Evolutionary conservation across 1,140 invertebrate species (phyloP).

Genomic region (Medauroidea extradentata): DNA sequence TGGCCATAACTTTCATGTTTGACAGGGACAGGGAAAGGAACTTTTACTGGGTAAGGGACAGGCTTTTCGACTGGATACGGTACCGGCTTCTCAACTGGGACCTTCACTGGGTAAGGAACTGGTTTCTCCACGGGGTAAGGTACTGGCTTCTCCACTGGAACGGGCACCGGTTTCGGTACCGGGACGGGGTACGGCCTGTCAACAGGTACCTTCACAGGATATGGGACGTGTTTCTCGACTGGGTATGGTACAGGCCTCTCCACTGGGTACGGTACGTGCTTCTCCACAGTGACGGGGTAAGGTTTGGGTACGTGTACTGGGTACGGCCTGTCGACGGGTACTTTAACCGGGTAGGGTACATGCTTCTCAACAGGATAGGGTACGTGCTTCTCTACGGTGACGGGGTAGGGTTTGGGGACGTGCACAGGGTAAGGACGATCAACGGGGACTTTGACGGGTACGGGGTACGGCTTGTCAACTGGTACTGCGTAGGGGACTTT

Average conservation of each 20-base stretch:
- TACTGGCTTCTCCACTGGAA: constrained; percentile 7
- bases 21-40: background rate
- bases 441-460: constrained; percentile 37
- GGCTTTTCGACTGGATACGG: constrained; percentile 5
- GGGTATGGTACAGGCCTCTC: constrained; percentile 4
- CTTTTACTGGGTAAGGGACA: constrained; percentile 1
- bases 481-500: constrained; percentile 23
- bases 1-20: background rate
- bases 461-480: constrained; percentile 10
- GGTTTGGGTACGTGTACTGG: constrained; percentile 56
- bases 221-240: background rate
- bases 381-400: constrained; percentile 9
- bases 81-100: constrained; percentile 5
- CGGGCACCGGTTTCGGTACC: constrained; percentile 8
- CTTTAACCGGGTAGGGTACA: constrained; percentile 46
- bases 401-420: constrained; percentile 6
- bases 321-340: constrained; percentile 49
- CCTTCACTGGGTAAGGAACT: constrained; percentile 8
- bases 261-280: constrained; percentile 2
- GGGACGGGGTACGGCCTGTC: constrained; percentile 9
- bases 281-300: constrained; percentile 43
- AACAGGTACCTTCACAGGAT: background rate
- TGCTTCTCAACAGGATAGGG: constrained; percentile 57
- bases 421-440: constrained; percentile 44
- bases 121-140: constrained; percentile 13